Evolutionary conservation across 2,888 invertebrate genomes (phyloP), one percentile per base, ranked within the genome.

Genomic region (Cabera pusaria): DNA sequence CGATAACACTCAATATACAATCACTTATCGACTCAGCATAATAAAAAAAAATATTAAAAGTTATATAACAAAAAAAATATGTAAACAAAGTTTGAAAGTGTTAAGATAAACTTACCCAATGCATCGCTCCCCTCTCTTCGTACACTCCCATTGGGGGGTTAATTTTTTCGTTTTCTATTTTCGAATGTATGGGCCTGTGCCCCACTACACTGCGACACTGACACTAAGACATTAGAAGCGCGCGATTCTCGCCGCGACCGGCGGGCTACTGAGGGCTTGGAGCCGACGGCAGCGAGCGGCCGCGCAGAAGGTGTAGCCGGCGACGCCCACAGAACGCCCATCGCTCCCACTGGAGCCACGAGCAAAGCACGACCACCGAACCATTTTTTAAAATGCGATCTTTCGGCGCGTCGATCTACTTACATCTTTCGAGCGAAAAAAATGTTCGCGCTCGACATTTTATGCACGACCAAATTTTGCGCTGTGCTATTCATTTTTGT

Each of bases 111-210:
- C 93, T 93, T 90, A 95, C 95, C 95, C 95, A 96, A 93, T 95
- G 95, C 95, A 96, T 95, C 93, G 93, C 94, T 92, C 93, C 93
- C 90, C 92, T 91, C 91, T 95, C 95, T 92, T 95, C 95, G 93
- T 94, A 95, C 91, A 96, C 95, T 94, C 95, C 95, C 95, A 96
- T 96, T 94, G 94, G 95, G 93, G 90, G 90, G 78, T 90, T 78
- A 84, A 86, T 86, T 76, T 79, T 86, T 77, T 79, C 79, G 86
- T 83, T 82, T 80, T 78, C 71, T 80, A 81, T 83, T 81, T 80
- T 82, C 80, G 83, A 86, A 83, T 76, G 77, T 73, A 71, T 76
- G 84, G 86, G 86, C 85, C 70, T 71, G 54, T 70, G 86, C 86
- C 86, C 86, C 86, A 86, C 85, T 74, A 64, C 85, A 85, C 86